These are phyloP conservation scores for Anolis carolinensis DNA, from an alignment of 2,113 vertebrate genomes.

Conservation along the genomic window DNA sequence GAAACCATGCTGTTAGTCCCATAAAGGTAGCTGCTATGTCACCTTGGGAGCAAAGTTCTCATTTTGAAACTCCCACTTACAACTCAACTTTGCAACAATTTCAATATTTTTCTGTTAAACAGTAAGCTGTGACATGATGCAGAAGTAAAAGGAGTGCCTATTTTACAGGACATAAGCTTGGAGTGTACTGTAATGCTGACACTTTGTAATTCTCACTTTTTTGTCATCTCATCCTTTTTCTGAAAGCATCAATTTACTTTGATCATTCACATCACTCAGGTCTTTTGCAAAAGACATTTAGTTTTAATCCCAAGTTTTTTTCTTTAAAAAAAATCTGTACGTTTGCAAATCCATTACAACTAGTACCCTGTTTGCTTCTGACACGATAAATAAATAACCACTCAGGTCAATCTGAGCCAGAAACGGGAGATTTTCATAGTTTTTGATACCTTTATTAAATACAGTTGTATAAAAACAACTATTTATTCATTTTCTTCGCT, in stretches of 20 bases:
- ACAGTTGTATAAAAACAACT: slow-evolving; percentile 20
- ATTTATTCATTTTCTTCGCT: slow-evolving; percentile 96
- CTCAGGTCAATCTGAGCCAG: not conserved
- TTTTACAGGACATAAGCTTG: not conserved
- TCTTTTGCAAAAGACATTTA: too few relatives aligned
- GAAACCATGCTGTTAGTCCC: not conserved
- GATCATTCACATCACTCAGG: not conserved
- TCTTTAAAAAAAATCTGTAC: too few relatives aligned
- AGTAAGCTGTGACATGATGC: not conserved
- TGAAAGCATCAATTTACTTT: not conserved
- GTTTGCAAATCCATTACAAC: too few relatives aligned
- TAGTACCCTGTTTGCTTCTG: too few relatives aligned
- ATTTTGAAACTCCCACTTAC: too few relatives aligned
- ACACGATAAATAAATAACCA: too few relatives aligned
- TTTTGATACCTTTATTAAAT: slow-evolving; percentile 77
- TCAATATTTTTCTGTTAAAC: not conserved
- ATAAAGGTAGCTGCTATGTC: not conserved
- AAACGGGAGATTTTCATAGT: not conserved
- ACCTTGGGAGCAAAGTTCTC: not conserved
- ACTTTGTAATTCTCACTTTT: not conserved
- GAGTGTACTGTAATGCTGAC: not conserved
- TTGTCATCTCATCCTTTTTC: not conserved
- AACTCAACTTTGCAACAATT: not conserved
- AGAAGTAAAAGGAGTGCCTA: not conserved
- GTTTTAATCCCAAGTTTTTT: too few relatives aligned